Conservation (phyloP, 2,797 vertebrate genomes). For the Vipera ursinii region DNA sequence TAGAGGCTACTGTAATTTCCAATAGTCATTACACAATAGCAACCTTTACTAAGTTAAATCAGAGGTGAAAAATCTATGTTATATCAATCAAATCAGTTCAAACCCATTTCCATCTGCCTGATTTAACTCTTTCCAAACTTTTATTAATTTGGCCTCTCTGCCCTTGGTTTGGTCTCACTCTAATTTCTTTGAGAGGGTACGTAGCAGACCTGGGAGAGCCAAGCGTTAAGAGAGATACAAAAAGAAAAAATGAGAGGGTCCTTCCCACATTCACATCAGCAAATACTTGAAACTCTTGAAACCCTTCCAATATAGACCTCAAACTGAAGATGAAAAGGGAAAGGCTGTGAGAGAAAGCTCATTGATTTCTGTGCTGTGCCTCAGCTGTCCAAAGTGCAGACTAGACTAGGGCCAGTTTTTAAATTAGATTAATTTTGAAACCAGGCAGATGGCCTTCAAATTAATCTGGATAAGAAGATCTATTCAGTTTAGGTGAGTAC, state of each 20-base stretch:
- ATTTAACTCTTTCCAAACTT: not conserved
- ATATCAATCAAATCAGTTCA: not conserved
- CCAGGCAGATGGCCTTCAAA: not conserved
- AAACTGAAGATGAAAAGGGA: not conserved
- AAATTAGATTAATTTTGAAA: not conserved
- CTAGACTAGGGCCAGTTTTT: not conserved
- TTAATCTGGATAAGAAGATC: not conserved
- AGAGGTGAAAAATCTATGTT: not conserved
- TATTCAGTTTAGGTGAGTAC: not conserved
- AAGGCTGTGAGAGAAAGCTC: too few relatives aligned
- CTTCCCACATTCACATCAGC: not conserved
- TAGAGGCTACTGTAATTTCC: not conserved
- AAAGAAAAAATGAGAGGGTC: not conserved
- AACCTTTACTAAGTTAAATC: not conserved
- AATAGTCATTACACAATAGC: not conserved
- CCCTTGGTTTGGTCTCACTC: not conserved
- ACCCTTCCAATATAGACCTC: not conserved
- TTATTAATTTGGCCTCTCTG: conserved; percentile 3
- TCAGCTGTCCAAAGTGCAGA: not conserved
- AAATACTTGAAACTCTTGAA: not conserved
- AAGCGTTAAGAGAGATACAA: not conserved
- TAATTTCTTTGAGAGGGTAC: not conserved
- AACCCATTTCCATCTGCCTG: not conserved
- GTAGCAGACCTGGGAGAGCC: not conserved
- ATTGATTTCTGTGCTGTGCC: not conserved